These are phyloP conservation scores for Cephonodes hylas DNA, from an alignment of 2,888 invertebrate genomes.

Conservation along the genomic window DNA sequence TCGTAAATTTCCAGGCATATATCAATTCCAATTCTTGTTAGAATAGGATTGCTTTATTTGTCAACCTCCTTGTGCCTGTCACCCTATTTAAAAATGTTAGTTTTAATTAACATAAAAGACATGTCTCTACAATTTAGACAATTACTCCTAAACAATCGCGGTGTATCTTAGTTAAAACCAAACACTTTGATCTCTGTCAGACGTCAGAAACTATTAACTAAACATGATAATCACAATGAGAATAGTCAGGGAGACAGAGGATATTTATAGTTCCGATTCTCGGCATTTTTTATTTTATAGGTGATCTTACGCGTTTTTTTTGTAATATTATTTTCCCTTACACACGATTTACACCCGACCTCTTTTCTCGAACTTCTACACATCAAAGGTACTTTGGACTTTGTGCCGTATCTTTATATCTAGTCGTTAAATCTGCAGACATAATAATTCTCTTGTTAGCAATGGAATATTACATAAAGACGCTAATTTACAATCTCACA, in stretches of 20 bases:
- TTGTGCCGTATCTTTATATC: neutral
- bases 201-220: neutral
- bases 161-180: neutral
- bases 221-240: neutral
- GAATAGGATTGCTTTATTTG: neutral
- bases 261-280: neutral
- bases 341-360: neutral
- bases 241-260: neutral
- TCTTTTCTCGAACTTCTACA: neutral
- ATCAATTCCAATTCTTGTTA: neutral
- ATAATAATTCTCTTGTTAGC: neutral
- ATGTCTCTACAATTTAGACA: neutral
- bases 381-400: neutral
- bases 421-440: neutral
- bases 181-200: neutral
- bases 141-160: neutral
- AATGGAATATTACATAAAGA: neutral
- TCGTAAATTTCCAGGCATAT: no score
- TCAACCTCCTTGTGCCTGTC: neutral
- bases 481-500: neutral
- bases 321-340: neutral
- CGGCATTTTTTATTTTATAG: neutral
- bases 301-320: neutral
- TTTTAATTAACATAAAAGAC: neutral
- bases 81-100: neutral